A percentile compares a stretch with the other conserved stretches of the same genome.
phyloP scores from a whole-genome alignment of 2,888 invertebrate species.

The Neria commutata region DNA sequence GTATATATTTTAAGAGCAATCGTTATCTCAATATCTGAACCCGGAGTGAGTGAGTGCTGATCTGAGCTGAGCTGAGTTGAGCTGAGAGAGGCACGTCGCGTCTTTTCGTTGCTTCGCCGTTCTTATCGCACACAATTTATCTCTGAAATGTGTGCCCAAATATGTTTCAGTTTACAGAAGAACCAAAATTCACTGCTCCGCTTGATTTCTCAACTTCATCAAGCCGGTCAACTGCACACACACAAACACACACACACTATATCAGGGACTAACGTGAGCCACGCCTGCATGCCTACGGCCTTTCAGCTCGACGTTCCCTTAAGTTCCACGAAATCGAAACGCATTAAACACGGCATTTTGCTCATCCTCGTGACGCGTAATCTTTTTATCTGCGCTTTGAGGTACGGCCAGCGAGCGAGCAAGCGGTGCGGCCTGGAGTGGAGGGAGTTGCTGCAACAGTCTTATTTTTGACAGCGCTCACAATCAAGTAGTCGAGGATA shows the following conservation, averaged over 20 bases:
- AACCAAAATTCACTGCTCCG: too few species aligned
- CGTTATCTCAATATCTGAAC: too few species aligned
- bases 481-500: background rate
- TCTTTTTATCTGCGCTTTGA: background rate
- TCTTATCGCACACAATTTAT: slow-evolving; percentile 52
- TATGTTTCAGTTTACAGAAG: too few species aligned
- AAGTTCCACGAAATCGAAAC: background rate
- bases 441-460: background rate
- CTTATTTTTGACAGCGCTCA: background rate
- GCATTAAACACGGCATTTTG: background rate
- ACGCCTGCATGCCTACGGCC: background rate
- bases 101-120: slow-evolving; percentile 32
- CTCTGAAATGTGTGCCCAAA: slow-evolving; percentile 11
- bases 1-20: too few species aligned
- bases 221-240: too few species aligned
- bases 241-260: too few species aligned
- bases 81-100: too few species aligned
- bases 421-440: background rate
- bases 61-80: too few species aligned
- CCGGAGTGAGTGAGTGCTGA: too few species aligned
- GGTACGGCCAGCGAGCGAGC: background rate
- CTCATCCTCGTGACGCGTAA: background rate
- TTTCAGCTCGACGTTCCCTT: background rate
- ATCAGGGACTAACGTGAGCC: background rate
- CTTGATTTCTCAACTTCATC: too few species aligned